A percentile compares a stretch with the other conserved stretches of the same genome.
These are phyloP conservation scores for Raphicerus campestris DNA, from an alignment of 2,113 vertebrate species.

Conservation along the genomic window DNA sequence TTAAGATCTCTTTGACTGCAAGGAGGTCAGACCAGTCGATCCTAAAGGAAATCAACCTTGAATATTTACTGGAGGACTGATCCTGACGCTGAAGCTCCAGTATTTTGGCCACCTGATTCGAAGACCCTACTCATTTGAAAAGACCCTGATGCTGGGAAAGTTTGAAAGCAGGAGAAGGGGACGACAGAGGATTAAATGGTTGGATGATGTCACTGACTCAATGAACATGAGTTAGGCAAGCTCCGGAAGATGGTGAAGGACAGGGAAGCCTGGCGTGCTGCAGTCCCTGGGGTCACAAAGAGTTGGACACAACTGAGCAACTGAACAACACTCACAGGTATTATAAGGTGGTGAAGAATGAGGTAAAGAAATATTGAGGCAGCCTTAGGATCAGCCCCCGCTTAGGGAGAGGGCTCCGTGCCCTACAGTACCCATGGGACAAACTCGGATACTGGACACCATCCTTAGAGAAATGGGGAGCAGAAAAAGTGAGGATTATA, in stretches of 20 bases:
- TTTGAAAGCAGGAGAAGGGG: background rate
- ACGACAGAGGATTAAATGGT: background rate
- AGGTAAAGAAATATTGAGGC: background rate
- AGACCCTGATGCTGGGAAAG: background rate
- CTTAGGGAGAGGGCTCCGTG: background rate
- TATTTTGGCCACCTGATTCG: background rate
- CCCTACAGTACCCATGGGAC: background rate
- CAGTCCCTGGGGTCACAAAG: background rate
- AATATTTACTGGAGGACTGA: background rate
- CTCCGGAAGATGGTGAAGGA: background rate
- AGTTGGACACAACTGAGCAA: background rate
- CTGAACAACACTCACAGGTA: background rate
- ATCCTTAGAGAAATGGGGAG: constrained; percentile 14
- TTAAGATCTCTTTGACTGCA: background rate
- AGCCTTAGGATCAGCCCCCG: background rate
- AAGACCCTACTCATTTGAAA: background rate
- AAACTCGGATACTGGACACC: background rate
- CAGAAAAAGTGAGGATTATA: constrained; percentile 31
- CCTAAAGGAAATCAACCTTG: background rate
- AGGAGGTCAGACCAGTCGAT: background rate
- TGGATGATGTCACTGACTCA: background rate
- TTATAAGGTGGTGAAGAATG: background rate
- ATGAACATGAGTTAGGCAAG: background rate
- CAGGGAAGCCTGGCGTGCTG: background rate
- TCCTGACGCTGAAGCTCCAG: background rate